Evolutionary conservation across 2,797 vertebrate genomes (phyloP), one percentile per base, ranked within the genome.

Genomic region (Salmo trutta): DNA sequence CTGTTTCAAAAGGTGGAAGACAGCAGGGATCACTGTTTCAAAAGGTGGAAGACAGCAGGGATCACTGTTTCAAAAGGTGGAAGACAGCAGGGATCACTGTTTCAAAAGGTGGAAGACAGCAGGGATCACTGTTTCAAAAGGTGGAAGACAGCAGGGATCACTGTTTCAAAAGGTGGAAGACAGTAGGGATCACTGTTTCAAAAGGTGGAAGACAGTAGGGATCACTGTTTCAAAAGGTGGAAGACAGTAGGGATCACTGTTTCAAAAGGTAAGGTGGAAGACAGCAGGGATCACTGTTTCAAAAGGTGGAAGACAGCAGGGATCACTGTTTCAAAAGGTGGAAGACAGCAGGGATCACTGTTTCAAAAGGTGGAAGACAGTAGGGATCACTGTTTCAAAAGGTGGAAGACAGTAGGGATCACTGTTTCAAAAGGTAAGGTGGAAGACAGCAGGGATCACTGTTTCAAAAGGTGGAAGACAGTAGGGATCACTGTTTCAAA

Each of bases 91-190:
- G 97, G 97, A 98, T 98, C 96, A 96, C 84, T 85, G 77, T 86
- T 86, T 91, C 27, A 24, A 72, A 73, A 65, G 87, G 90, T 78
- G 78, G 29, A 31, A 2, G 29, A 93, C 97, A 96, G 97, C 93
- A 97, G 97, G 97, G 97, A 98, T 98, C 96, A 96, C 84, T 85
- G 77, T 86, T 86, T 91, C 27, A 72, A 73, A 29, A 29, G 27
- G 84, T 79, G 83, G 87, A 90, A 77, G 78, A 93, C 97, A 96
- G 97, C 93, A 97, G 97, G 97, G 97, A 98, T 98, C 96, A 96
- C 84, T 84, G 77, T 86, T 86, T 91, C 27, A 72, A 73, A 65
- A 76, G 54, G 84, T 79, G 29, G 1, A 84, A 81, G 87, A 90
- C 77, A 77, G 97, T 94, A 97, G 97, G 97, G 97, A 98, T 98